Base-by-base conservation (phyloP, 2,113 vertebrate genomes). In the Marmota monax region DNA sequence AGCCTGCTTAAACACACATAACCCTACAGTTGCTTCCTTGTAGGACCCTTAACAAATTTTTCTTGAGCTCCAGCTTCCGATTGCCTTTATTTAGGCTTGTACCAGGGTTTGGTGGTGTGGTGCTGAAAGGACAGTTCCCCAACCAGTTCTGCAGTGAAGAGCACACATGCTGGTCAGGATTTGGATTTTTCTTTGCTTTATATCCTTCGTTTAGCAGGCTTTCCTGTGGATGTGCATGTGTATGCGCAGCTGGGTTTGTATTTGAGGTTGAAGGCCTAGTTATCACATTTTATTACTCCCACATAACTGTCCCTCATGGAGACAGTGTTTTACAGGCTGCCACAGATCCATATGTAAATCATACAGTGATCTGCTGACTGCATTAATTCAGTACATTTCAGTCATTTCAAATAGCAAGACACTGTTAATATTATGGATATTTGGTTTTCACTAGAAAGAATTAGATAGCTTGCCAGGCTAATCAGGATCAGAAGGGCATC, bases 61-160 rank as follows among this genome's bases (percentile, higher is more conserved):
- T 86, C 78, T 48, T 18, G 4, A 29, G 34, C 48, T 70, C 18
- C 70, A 12, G 92, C 18, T 92, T 90, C 34, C 34, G 32, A 34
- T 78, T 88, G 45, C 63, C 29, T 18, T 74, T 53, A 27, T 83
- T 70, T 4, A 6, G 58, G 4, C 13, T 84, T 42, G 14, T 16
- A 0, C 53, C 51, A 12, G 29, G 45, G 22, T 27, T 51, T 85
- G 77, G 56, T 39, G 76, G 42, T 48, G n/a, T 96, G 95, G 97
- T 98, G 98, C 98, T 97, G 96, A 98, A 98, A 85, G 93, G 98
- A 97, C 97, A 97, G 97, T 56, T 98, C 97, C 98, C 82, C 1
- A 48, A 7, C 37, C 32, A 9, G 7, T 11, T 37, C 23, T 8
- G 12, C 27, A 0, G 29, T 32, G 56, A 58, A 84, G 45, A 42